Conservation (phyloP, 2,888 invertebrate genomes). For the Hyppa rectilinea region DNA sequence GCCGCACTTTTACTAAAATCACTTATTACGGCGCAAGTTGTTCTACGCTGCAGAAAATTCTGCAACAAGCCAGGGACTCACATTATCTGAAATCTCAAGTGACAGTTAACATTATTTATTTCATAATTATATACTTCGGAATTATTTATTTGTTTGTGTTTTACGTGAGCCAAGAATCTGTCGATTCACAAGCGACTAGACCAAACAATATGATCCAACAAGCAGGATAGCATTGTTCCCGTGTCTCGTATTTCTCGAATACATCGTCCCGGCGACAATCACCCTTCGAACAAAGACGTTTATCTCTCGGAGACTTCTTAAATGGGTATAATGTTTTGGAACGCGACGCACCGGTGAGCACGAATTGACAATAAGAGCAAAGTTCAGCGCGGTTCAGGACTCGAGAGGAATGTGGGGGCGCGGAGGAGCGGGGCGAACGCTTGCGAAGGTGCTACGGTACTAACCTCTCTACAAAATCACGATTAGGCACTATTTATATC, state of each 20-base stretch:
- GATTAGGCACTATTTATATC: slow-evolving; percentile 87
- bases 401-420: slow-evolving; percentile 87
- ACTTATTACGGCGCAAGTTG: slow-evolving; percentile 51
- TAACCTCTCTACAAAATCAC: slow-evolving; percentile 85
- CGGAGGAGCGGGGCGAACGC: slow-evolving; percentile 80
- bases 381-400: slow-evolving; percentile 89
- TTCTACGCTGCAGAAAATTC: slow-evolving; percentile 32
- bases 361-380: slow-evolving; percentile 90
- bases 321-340: slow-evolving; percentile 81
- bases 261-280: slow-evolving; percentile 72
- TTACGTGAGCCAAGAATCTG: slow-evolving; percentile 55
- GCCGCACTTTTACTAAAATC: slow-evolving; percentile 65
- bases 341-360: slow-evolving; percentile 86
- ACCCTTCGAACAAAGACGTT: slow-evolving; percentile 78
- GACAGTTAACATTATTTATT: slow-evolving; percentile 64
- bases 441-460: slow-evolving; percentile 81
- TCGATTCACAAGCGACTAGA: slow-evolving; percentile 49
- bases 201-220: slow-evolving; percentile 66
- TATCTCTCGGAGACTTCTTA: slow-evolving; percentile 78
- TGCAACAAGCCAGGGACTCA: slow-evolving; percentile 44
- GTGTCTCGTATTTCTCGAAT: slow-evolving; percentile 71
- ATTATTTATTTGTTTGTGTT: slow-evolving; percentile 62
- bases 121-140: slow-evolving; percentile 59
- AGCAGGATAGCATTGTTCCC: slow-evolving; percentile 66
- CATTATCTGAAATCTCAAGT: slow-evolving; percentile 55